A percentile compares a stretch with the other conserved stretches of the same genome.
phyloP scores from a whole-genome alignment of 2,888 invertebrate genomes.

The Pristionchus fissidentatus region DNA sequence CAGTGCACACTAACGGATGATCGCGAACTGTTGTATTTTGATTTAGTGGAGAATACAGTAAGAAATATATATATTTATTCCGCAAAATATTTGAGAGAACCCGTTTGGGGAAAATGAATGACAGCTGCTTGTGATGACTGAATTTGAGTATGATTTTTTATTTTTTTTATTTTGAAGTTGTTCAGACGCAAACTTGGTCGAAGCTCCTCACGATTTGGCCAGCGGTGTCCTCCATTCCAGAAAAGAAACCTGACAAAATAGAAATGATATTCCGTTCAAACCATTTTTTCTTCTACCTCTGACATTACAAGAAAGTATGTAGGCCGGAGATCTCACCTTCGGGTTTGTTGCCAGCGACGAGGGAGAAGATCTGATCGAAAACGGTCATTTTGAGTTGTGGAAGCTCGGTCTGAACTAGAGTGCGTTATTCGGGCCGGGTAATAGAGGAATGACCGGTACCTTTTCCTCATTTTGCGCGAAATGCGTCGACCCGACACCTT shows the following conservation, averaged over 20 bases:
- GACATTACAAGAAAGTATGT: neutral
- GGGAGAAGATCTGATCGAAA: neutral
- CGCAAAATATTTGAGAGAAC: neutral
- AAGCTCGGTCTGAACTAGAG: neutral
- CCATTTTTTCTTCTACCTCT: neutral
- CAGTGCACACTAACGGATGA: neutral
- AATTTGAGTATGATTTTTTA: neutral
- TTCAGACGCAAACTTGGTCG: constrained; percentile 16
- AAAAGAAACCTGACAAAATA: neutral
- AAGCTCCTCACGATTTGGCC: constrained; percentile 6
- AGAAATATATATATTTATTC: neutral
- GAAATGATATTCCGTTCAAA: neutral
- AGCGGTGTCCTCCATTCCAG: neutral
- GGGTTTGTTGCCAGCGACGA: constrained; percentile 10
- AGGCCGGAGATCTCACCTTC: constrained; percentile 12
- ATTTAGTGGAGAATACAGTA: too few relatives aligned
- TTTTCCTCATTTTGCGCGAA: too few relatives aligned
- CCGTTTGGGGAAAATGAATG: neutral
- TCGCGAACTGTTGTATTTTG: too few relatives aligned
- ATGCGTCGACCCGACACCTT: too few relatives aligned
- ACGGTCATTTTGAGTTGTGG: neutral
- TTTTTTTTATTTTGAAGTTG: too few relatives aligned
- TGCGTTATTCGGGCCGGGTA: too few relatives aligned
- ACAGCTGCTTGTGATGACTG: neutral
- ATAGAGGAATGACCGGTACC: too few relatives aligned